Percentiles rank a stretch among this genome's conserved stretches.
Evolutionary conservation across 2,888 invertebrate genomes (phyloP).

Genomic region (Resseliella maxima): DNA sequence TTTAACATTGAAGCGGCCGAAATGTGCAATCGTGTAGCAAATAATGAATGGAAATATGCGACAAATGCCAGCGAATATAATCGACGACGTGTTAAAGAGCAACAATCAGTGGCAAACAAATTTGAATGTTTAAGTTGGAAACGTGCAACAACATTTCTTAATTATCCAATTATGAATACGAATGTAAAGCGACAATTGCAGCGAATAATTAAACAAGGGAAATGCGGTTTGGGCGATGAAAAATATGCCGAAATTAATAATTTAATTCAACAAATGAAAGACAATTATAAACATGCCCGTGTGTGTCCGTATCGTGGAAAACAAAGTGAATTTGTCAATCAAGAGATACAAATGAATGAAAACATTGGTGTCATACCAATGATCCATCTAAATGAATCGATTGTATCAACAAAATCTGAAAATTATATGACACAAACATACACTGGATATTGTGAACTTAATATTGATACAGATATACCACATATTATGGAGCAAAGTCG

Average conservation of each 20-base stretch:
- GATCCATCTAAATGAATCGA: slow-evolving; percentile 39
- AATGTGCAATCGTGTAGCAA: slow-evolving; percentile 78
- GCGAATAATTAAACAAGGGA: slow-evolving; percentile 77
- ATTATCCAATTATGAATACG: slow-evolving; percentile 74
- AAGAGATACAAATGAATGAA: not conserved
- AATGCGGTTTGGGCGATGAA: slow-evolving; percentile 79
- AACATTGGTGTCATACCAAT: not conserved
- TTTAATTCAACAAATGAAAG: slow-evolving; percentile 82
- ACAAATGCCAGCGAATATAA: slow-evolving; percentile 81
- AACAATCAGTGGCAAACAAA: slow-evolving; percentile 76
- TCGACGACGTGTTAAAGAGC: slow-evolving; percentile 77
- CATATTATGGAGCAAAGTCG: slow-evolving; percentile 76
- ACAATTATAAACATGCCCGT: slow-evolving; percentile 77
- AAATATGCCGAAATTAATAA: slow-evolving; percentile 77
- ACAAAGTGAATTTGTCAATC: not conserved
- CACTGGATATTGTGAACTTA: slow-evolving; percentile 71
- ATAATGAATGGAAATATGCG: slow-evolving; percentile 80
- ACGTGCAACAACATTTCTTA: slow-evolving; percentile 76
- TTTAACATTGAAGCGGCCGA: slow-evolving; percentile 79
- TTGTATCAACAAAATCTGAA: not conserved
- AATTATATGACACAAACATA: slow-evolving; percentile 62
- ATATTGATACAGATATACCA: slow-evolving; percentile 74
- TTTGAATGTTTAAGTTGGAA: slow-evolving; percentile 82
- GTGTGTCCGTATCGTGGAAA: slow-evolving; percentile 73
- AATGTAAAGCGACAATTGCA: slow-evolving; percentile 76